Evolutionary conservation across 2,797 vertebrate genomes (phyloP), one percentile per base, ranked within the genome.

Genomic region (Prunella strophiata): DNA sequence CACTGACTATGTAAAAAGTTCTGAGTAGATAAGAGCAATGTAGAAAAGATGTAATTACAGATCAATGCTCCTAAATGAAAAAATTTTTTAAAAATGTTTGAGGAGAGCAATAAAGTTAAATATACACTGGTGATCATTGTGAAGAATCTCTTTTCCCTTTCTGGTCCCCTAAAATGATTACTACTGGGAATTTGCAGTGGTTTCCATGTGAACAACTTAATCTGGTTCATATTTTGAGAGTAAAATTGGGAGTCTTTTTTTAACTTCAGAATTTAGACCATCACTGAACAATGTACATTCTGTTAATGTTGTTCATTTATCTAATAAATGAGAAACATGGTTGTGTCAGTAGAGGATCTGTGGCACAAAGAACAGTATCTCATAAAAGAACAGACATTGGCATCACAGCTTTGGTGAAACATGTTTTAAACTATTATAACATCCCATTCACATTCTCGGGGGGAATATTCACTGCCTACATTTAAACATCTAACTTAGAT

Each of bases 181-280:
- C 45, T 89, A 32, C 63, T 72, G 65, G 65, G 84, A 95, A 85
- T 68, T 77, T 92, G 43, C 59, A 47, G 77, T 80, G n/a, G 91
- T 95, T 96, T 94, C 91, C 81, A 94, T 91, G 89, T 87, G 72
- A 96, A 85, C 75, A 85, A 68, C 54, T 87, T 93, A 85, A 93
- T 95, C 92, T 93, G 89, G 72, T 94, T 95, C 3, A 1, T 61
- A 92, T 96, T 92, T 92, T 81, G 40, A 65, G 78, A 61, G 32
- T 65, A 79, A 92, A 89, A 74, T 67, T 67, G 0, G 61, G 38
- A 61, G 65, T 85, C 67, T 91, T 94, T 96, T 95, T 94, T 86
- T 84, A 94, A 88, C 85, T 81, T 93, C 67, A 63, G 15, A 92
- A 74, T 95, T 89, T 79, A 82, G 75, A 58, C 26, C 38, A 7